These are phyloP conservation scores for Noctua comes DNA, from an alignment of 2,888 invertebrate species.

Conservation along the genomic window DNA sequence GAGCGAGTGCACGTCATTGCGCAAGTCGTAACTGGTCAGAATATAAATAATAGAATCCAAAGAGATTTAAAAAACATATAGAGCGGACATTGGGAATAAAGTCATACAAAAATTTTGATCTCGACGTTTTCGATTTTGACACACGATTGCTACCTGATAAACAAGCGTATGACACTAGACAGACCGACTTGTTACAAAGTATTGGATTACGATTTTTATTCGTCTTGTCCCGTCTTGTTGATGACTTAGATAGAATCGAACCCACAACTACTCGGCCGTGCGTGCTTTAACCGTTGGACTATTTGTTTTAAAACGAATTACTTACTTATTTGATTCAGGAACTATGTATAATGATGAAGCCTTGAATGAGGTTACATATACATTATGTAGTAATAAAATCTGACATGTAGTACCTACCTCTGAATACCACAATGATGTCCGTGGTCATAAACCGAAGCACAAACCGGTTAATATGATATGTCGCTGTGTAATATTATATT, in stretches of 20 bases:
- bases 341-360: neutral
- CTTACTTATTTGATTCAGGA: neutral
- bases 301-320: neutral
- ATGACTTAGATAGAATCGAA: too few species aligned
- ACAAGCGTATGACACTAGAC: too few species aligned
- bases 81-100: too few species aligned
- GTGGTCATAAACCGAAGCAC: neutral
- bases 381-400: neutral
- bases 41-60: neutral
- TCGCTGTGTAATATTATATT: neutral
- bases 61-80: too few species aligned
- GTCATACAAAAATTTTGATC: too few species aligned
- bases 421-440: neutral
- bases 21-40: neutral
- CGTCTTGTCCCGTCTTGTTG: neutral
- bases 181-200: too few species aligned
- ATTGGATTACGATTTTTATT: too few species aligned
- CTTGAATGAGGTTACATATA: conserved; percentile 20
- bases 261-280: neutral
- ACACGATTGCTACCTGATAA: too few species aligned
- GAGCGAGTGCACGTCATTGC: neutral
- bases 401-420: neutral
- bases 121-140: too few species aligned
- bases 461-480: conserved; percentile 4
- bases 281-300: neutral